Conservation (phyloP, 92 coral and sea anemone species). For the Palythoa heliodiscus region DNA sequence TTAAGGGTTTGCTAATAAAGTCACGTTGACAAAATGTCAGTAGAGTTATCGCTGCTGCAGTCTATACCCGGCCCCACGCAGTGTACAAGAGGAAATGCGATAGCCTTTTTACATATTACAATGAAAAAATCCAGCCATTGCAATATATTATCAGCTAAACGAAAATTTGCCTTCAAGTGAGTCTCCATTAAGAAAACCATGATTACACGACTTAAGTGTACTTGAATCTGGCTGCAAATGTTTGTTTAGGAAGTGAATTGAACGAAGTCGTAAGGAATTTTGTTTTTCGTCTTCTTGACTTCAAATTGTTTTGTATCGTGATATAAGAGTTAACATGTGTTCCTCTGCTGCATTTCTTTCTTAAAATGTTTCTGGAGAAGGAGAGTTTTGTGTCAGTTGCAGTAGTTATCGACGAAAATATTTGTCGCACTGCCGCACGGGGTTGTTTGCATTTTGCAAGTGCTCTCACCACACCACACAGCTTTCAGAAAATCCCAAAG, state of each 20-base stretch:
- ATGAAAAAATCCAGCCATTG: not conserved
- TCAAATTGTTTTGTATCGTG: not conserved
- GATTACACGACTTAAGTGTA: not conserved
- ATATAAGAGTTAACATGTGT: not conserved
- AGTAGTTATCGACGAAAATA: not conserved
- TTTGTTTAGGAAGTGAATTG: not conserved
- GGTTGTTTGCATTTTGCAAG: constrained; percentile 10
- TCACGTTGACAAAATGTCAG: not conserved
- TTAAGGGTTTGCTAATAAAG: not conserved
- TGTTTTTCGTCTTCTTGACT: not conserved
- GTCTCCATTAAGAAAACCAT: not conserved
- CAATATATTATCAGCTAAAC: constrained; percentile 1
- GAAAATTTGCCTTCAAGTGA: not conserved
- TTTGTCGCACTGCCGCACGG: not conserved
- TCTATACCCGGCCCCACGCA: constrained; percentile 30
- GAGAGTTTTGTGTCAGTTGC: not conserved
- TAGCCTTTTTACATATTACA: not conserved
- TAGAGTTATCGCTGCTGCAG: not conserved
- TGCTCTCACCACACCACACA: not conserved
- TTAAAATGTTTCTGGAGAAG: not conserved
- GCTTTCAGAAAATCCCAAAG: constrained; percentile 5
- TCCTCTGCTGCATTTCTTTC: not conserved
- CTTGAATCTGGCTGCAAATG: not conserved
- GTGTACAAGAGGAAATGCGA: constrained; percentile 9
- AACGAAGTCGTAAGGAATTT: not conserved